A percentile compares a stretch with the other conserved stretches of the same genome.
Evolutionary conservation across 2,113 vertebrate species (phyloP).

Genomic region (Oreotrochilus melanogaster): DNA sequence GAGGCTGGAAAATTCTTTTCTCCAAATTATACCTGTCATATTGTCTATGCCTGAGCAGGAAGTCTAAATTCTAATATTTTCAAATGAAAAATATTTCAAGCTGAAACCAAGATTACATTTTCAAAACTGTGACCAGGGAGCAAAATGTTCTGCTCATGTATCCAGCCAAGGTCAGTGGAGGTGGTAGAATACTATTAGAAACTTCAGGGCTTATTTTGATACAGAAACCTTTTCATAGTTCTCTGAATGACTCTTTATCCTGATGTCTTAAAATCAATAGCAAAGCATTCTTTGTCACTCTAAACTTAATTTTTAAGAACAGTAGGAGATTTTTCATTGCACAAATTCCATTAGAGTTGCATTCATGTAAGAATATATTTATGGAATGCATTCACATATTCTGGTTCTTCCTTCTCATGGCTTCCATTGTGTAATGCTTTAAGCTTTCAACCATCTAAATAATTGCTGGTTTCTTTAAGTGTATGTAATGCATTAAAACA

Average conservation of each 20-base stretch:
- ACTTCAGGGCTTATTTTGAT: background rate
- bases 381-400: background rate
- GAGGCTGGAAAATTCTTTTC: background rate
- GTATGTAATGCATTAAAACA: background rate
- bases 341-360: background rate
- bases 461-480: background rate
- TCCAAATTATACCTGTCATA: background rate
- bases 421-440: background rate
- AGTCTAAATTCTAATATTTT: accelerated
- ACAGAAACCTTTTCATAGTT: background rate
- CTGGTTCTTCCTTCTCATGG: background rate
- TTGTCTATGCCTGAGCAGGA: background rate
- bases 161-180: background rate
- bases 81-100: background rate
- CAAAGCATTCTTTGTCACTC: background rate
- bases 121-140: background rate
- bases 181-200: background rate
- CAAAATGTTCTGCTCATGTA: background rate
- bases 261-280: background rate
- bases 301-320: background rate
- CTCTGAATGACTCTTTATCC: background rate
- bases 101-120: background rate
- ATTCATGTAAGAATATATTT: background rate
- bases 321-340: background rate
- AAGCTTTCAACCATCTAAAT: background rate